Base-by-base conservation (phyloP, 1,140 invertebrate species). In the Drosophila ficusphila region DNA sequence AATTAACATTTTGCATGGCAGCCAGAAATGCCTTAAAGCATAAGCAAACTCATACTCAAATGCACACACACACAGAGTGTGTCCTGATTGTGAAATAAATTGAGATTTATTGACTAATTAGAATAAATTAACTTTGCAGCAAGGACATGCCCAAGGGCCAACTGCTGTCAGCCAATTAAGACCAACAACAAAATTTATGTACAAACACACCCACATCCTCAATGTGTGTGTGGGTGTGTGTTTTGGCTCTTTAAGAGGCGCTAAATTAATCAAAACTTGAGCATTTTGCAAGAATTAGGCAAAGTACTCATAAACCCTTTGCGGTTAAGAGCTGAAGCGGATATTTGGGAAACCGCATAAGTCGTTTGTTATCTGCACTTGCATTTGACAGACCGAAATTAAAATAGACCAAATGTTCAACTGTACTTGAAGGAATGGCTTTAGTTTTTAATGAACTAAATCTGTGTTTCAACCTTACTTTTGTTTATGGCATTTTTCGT, bases 61-160 rank as follows among this genome's bases (percentile, higher is more conserved):
- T 42, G 31, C 25, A 75, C 34, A 39, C 36, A 36, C 33, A 57
- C 56, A 54, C 25, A n/a, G 18, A 25, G 14, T 33, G 18, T 4
- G 9, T 52, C 71, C 56, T 58, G 58, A 48, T 73, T 64, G 61
- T 82, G 51, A 88, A 81, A 79, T 89, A 79, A 89, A 89, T 89
- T 54, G 65, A 79, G 73, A 89, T 89, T 89, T 89, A 89, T 89
- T 89, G 76, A 85, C 79, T 89, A 85, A 89, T 89, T 89, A 89
- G 76, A 89, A 89, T 89, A 85, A 81, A 89, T 89, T 85, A 85
- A 85, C 53, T 65, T 56, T 34, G 51, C 64, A 65, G 46, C 68
- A 58, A 74, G 72, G 72, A 89, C 73, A 67, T 61, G 64, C 51
- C 73, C n/a, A 1, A 52, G 41, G 53, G 44, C 39, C 61, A 65